Conservation (phyloP, 2,113 vertebrate genomes). For the Todiramphus saurophagus region DNA sequence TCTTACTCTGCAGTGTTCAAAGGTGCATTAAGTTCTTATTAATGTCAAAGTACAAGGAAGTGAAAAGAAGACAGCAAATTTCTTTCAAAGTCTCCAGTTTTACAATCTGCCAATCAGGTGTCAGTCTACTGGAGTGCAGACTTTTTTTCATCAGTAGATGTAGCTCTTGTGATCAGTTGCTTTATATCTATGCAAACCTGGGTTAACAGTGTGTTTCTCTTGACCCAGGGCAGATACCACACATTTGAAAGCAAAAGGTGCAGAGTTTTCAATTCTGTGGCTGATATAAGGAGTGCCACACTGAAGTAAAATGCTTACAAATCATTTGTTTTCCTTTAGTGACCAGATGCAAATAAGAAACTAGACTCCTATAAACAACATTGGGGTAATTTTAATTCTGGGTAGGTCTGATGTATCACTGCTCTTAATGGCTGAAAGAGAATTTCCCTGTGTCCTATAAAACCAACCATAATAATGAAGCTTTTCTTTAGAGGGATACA, state of each 20-base stretch:
- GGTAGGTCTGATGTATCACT: background rate
- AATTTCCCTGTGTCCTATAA: background rate
- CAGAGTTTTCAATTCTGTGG: background rate
- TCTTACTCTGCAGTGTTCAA: background rate
- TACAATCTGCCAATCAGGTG: background rate
- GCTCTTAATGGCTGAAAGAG: background rate
- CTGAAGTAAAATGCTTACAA: background rate
- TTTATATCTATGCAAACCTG: background rate
- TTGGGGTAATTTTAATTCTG: background rate
- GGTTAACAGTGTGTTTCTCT: background rate
- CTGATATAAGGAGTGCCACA: background rate
- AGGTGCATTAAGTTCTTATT: background rate
- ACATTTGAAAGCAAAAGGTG: background rate
- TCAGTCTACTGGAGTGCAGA: background rate
- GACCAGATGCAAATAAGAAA: background rate
- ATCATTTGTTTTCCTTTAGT: background rate
- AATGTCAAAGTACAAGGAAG: background rate
- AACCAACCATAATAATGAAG: background rate
- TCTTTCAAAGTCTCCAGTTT: background rate
- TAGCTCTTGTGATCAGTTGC: background rate
- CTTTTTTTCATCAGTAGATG: background rate
- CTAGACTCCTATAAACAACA: background rate
- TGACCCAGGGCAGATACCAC: background rate
- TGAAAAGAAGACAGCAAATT: background rate
- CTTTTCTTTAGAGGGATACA: background rate